Base-by-base conservation (phyloP, 2,888 invertebrate genomes). In the Gastracanthus pulcherrimus region DNA sequence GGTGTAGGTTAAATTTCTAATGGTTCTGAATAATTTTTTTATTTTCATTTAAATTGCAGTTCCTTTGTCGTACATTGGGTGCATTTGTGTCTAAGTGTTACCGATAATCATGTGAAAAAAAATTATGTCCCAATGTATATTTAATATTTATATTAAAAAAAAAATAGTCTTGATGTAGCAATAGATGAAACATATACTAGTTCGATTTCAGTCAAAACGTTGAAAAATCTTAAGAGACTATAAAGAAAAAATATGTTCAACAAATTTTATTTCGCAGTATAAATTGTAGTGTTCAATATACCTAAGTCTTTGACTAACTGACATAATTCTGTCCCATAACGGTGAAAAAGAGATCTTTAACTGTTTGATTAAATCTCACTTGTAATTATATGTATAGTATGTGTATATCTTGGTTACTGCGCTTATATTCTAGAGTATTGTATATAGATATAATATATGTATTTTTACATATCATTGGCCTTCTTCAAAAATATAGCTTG, bases 391-490 rank as follows among this genome's bases (percentile, higher is more conserved):
- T 90, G 90, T 89, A 89, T 89, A 88, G 89, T 89, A 89, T 90
- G 89, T 90, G 89, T 90, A 90, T 90, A 90, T 90, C 89, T 90
- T 90, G 90, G 89, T 90, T 90, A 88, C 87, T 89, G 89, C 90
- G 90, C 89, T 87, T 88, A 88, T 89, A 90, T 89, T 88, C 88
- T 90, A 89, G 89, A 90, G 87, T 89, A 90, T 89, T 90, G 90
- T 91, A 90, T 83, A 90, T 91, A 91, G 87, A 89, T 89, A 88
- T 82, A 86, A 87, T 90, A 90, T 87, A 90, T 91, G 91, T 91
- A 91, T 91, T 91, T 91, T 91, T 90, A 90, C 91, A 91, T 90
- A 91, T 90, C 90, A 91, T 90, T 88, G 89, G 90, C 90, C 89
- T 90, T 90, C 88, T 89, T 89, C 85, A 88, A 87, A 90, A 89